Conservation (phyloP, 2,888 invertebrate genomes). For the Andrena dorsata region DNA sequence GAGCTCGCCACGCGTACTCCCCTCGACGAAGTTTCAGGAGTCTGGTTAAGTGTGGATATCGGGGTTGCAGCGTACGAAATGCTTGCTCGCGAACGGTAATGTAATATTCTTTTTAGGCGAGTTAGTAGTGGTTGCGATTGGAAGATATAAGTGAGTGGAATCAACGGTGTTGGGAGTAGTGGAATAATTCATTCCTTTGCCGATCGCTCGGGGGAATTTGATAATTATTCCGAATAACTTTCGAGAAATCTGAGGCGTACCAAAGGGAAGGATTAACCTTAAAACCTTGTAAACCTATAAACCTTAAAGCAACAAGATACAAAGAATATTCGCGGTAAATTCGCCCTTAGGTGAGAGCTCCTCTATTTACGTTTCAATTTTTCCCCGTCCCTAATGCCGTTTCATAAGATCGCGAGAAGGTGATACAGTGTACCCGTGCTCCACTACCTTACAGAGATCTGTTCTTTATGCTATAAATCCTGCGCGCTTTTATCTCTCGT, state of each 20-base stretch:
- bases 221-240: no score
- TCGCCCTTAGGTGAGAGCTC: neutral
- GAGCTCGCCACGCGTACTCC: constrained; percentile 20
- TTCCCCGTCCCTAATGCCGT: constrained; percentile 5
- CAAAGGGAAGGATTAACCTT: neutral
- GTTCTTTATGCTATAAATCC: constrained; percentile 59
- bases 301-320: neutral
- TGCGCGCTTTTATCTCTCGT: constrained; percentile 55
- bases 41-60: constrained; percentile 28
- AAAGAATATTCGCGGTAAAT: neutral
- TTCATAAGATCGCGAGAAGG: constrained; percentile 50
- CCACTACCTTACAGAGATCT: constrained; percentile 46
- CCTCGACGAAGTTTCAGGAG: constrained; percentile 33
- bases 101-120: neutral
- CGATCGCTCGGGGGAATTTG: no score
- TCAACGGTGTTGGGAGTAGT: neutral
- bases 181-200: no score
- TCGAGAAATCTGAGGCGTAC: neutral
- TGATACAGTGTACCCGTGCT: constrained; percentile 38
- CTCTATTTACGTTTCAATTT: constrained; percentile 47
- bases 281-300: neutral
- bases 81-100: constrained; percentile 2
- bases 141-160: neutral
- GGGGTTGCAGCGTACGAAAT: constrained; percentile 9
- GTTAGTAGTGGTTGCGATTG: neutral